A percentile compares a stretch with the other conserved stretches of the same genome.
phyloP scores from a whole-genome alignment of 2,888 invertebrate species.

The Acleris emargana region DNA sequence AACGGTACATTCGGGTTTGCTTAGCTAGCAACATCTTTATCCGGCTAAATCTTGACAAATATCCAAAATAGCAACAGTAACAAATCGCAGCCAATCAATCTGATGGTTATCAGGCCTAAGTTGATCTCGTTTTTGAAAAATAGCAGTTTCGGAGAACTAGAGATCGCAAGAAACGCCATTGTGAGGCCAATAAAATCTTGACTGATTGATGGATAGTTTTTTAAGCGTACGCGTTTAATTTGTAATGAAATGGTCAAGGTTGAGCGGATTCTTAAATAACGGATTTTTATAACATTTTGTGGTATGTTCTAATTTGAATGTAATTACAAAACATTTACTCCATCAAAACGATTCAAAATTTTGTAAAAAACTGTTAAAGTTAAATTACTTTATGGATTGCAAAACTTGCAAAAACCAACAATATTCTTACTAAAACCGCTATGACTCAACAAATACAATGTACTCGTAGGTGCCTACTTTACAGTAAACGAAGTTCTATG shows the following conservation, averaged over 20 bases:
- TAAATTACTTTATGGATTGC: too few relatives aligned
- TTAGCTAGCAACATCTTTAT: conserved; percentile 4
- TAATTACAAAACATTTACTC: background rate
- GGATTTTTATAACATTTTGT: background rate
- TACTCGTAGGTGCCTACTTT: too few relatives aligned
- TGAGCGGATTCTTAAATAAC: background rate
- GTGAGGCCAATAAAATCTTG: conserved; percentile 74
- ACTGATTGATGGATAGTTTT: conserved; percentile 79
- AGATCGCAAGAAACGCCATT: conserved; percentile 67
- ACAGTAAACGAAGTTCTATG: too few relatives aligned
- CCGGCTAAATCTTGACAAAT: conserved; percentile 19
- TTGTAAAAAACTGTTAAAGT: too few relatives aligned
- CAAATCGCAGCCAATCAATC: conserved; percentile 34
- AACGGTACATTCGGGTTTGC: background rate
- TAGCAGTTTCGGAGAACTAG: conserved; percentile 68
- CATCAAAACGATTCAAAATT: too few relatives aligned
- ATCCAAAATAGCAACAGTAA: conserved; percentile 30
- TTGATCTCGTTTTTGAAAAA: conserved; percentile 72
- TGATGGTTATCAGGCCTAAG: conserved; percentile 49
- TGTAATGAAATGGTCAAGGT: conserved; percentile 53
- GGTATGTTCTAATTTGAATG: background rate
- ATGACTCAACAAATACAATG: too few relatives aligned
- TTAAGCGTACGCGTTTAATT: conserved; percentile 75
- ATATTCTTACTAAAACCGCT: too few relatives aligned
- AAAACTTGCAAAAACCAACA: too few relatives aligned